These are phyloP conservation scores for Malurus elegans DNA, from an alignment of 2,113 vertebrate species.

Conservation along the genomic window DNA sequence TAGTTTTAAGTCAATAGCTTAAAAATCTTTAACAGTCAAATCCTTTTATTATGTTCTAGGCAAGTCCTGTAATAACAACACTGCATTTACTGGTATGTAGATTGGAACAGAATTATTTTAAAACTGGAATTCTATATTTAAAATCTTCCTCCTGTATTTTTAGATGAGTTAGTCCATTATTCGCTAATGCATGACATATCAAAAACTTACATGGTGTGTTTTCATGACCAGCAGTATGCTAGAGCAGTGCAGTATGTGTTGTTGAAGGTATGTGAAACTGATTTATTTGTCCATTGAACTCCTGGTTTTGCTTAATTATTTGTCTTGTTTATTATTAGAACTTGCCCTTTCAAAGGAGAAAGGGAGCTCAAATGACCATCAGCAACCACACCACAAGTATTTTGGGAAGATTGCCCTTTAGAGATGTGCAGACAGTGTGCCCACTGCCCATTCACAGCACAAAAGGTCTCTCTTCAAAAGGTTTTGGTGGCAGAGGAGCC, in stretches of 20 bases:
- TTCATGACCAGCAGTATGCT: background rate
- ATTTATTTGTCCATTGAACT: background rate
- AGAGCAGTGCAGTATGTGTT: background rate
- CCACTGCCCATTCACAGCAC: background rate
- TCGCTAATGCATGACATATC: background rate
- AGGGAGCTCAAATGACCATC: background rate
- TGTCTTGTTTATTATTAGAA: background rate
- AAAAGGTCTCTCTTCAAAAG: background rate
- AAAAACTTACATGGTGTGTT: background rate
- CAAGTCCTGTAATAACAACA: background rate
- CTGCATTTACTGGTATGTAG: background rate
- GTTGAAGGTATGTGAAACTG: background rate
- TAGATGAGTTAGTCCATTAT: background rate
- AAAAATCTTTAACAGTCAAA: background rate
- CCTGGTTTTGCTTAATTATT: background rate
- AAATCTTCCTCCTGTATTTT: background rate
- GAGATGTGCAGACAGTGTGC: background rate
- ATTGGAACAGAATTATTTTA: background rate
- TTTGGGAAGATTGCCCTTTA: background rate
- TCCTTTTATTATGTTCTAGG: background rate
- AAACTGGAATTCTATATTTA: background rate
- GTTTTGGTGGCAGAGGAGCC: background rate
- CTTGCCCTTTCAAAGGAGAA: background rate
- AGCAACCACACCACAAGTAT: background rate
- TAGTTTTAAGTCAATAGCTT: background rate